Evolutionary conservation across 2,888 invertebrate genomes (phyloP), one percentile per base, ranked within the genome.

Genomic region (Ormia ochracea): DNA sequence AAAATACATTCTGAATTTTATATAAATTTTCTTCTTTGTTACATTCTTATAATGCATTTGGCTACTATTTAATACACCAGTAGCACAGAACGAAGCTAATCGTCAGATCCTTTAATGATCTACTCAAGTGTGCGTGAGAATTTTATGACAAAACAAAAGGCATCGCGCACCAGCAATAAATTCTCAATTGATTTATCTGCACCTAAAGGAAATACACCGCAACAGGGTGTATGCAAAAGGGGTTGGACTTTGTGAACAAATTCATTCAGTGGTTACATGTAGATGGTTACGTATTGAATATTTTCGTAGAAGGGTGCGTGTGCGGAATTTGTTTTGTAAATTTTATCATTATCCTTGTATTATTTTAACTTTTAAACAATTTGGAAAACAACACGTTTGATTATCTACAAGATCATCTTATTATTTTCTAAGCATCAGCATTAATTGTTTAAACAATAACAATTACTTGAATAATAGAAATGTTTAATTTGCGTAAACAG

Each of bases 81-180:
- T 69, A 38, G 48, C 26, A 28, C 36, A 88, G 87, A 88, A 88
- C 88, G 87, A 85, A 81, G 87, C 87, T 87, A 89, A 88, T 89
- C 88, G 88, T 85, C 85, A 81, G 87, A 88, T 88, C 87, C 87
- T 87, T 86, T 88, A 87, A 86, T 87, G 87, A 88, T 87, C 88
- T 87, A 87, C 86, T 78, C 73, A 74, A 82, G 61, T 45, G 69
- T 66, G 81, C 82, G 83, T 83, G 81, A 82, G 82, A 79, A 75
- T 72, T 74, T 78, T 66, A 50, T 52, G 19, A 9, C 68, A 65
- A 73, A 28, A 77, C 45, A 77, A 77, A 50, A 31, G 65, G 59
- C 54, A 56, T 28, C 21, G 73, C 73, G 75, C 74, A 78, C 66
- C 52, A 81, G 77, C 81, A 84, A 84, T 84, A 82, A 82, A 82